Conservation (phyloP, 2,888 invertebrate genomes). For the Gymnocheta viridis region DNA sequence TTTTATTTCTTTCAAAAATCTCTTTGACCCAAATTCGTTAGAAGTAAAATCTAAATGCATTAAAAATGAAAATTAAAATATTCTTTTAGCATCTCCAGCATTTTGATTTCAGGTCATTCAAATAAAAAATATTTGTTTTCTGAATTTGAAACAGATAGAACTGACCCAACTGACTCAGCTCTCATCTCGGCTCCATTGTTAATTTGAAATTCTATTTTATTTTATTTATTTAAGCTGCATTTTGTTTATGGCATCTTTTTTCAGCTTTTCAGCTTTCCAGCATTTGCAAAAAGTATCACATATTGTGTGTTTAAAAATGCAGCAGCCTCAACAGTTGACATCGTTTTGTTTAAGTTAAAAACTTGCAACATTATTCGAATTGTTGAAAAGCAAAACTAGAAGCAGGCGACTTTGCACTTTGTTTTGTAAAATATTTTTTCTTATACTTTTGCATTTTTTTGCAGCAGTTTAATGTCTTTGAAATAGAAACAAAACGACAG, state of each 20-base stretch:
- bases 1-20: too few relatives aligned
- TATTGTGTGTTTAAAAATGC: slow-evolving; percentile 17
- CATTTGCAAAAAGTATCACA: slow-evolving; percentile 24
- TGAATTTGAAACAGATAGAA: slow-evolving; percentile 18
- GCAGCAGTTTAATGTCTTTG: slow-evolving; percentile 12
- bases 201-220: slow-evolving; percentile 40
- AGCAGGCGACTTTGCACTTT: background rate
- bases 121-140: slow-evolving; percentile 12
- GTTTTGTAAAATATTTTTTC: background rate
- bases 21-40: background rate
- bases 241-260: slow-evolving; percentile 6
- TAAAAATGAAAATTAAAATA: background rate
- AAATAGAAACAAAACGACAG: slow-evolving; percentile 15
- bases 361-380: slow-evolving; percentile 40
- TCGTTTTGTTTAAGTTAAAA: slow-evolving; percentile 40
- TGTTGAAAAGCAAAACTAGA: background rate
- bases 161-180: slow-evolving; percentile 22
- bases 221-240: slow-evolving; percentile 35
- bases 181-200: slow-evolving; percentile 12
- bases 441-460: background rate
- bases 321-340: slow-evolving; percentile 55
- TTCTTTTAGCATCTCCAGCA: background rate
- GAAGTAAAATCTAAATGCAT: background rate
- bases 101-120: background rate
- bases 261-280: too few relatives aligned